Conservation (phyloP, 2,888 invertebrate species). For the Cenopis cana region DNA sequence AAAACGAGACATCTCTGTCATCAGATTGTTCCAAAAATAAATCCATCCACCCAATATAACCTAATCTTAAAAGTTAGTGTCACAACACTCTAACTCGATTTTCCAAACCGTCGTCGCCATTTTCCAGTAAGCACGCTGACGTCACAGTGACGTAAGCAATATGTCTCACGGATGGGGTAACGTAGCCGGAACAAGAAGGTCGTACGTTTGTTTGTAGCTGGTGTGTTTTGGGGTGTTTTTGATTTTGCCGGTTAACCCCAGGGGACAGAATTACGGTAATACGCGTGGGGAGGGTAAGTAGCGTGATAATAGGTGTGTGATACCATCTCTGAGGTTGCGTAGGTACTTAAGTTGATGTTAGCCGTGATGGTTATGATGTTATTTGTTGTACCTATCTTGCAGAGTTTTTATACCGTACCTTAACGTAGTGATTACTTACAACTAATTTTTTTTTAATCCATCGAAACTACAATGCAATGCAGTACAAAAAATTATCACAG, state of each 20-base stretch:
- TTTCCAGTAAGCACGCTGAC: slow-evolving; percentile 22
- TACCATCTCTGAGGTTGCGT: slow-evolving; percentile 31
- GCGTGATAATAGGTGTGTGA: slow-evolving; percentile 40
- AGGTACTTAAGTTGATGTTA: not conserved
- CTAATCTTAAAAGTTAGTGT: slow-evolving; percentile 12
- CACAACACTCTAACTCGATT: slow-evolving; percentile 24
- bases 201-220: not conserved
- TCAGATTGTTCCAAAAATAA: slow-evolving; percentile 16
- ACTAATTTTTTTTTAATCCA: no score
- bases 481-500: no score
- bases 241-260: not conserved
- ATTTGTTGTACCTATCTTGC: not conserved
- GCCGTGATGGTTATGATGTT: not conserved
- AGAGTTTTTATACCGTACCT: no score
- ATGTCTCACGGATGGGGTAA: slow-evolving; percentile 37
- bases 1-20: not conserved
- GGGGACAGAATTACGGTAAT: slow-evolving; percentile 33
- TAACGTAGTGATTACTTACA: no score
- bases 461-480: no score
- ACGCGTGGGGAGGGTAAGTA: slow-evolving; percentile 36
- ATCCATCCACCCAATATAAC: slow-evolving; percentile 8
- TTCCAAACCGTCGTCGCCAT: slow-evolving; percentile 12
- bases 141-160: slow-evolving; percentile 28
- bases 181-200: not conserved
- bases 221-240: not conserved